Evolutionary conservation across 1,140 invertebrate species (phyloP).

Genomic region (Euglossa dilemma): DNA sequence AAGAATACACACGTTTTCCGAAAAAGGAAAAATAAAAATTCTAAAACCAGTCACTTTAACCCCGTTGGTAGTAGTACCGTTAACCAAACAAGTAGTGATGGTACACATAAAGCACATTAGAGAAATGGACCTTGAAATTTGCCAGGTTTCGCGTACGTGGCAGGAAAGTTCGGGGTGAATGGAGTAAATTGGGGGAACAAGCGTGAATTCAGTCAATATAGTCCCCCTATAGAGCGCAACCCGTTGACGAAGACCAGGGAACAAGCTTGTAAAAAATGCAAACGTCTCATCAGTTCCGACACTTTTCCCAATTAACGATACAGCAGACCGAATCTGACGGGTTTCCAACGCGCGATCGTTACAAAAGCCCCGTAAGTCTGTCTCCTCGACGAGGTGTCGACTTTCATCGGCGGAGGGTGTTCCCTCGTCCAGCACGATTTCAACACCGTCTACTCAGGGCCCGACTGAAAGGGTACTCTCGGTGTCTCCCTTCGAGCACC

Average conservation of each 20-base stretch:
- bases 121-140: neutral
- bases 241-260: too few relatives aligned
- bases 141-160: neutral
- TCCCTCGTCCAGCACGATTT: constrained; percentile 39
- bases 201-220: neutral
- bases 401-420: constrained; percentile 50
- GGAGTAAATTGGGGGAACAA: neutral
- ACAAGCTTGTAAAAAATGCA: neutral
- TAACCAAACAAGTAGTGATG: too few relatives aligned
- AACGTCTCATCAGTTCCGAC: neutral
- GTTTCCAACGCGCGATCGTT: constrained; percentile 31
- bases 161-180: neutral
- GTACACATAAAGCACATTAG: neutral
- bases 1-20: too few relatives aligned
- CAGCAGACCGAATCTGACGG: constrained; percentile 28
- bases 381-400: constrained; percentile 54
- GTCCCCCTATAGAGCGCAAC: neutral
- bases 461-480: constrained; percentile 50
- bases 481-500: constrained; percentile 49
- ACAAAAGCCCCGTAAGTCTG: constrained; percentile 59
- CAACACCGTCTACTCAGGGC: constrained; percentile 14
- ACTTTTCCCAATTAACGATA: constrained; percentile 16
- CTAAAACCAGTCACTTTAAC: too few relatives aligned
- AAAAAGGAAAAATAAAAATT: too few relatives aligned
- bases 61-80: too few relatives aligned